Percentiles rank a stretch among this genome's conserved stretches.
These are phyloP conservation scores for Pogonocichla stellata DNA, from an alignment of 2,113 vertebrate genomes.

Conservation along the genomic window DNA sequence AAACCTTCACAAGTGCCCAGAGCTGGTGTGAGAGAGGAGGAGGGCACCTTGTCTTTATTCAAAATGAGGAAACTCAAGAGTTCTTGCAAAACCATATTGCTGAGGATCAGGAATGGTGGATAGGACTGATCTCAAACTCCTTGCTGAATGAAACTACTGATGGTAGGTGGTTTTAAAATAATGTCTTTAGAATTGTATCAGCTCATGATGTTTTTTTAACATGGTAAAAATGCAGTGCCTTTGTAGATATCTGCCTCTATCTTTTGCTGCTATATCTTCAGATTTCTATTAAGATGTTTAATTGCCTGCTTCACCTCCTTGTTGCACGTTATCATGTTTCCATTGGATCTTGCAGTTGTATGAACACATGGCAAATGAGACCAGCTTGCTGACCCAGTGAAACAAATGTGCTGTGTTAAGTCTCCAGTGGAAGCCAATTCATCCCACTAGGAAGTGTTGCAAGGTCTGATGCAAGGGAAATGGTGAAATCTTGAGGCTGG, in stretches of 20 bases:
- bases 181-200: background rate
- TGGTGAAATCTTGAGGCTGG: background rate
- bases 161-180: constrained; percentile 60
- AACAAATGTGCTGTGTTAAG: background rate
- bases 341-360: background rate
- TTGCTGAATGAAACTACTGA: constrained; percentile 59
- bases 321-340: background rate
- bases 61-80: constrained; percentile 83
- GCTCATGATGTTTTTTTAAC: background rate
- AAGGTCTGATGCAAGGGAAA: background rate
- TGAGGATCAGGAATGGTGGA: constrained; percentile 86
- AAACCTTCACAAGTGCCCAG: constrained; percentile 80
- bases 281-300: background rate
- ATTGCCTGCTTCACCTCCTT: background rate
- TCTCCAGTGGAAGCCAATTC: background rate
- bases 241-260: background rate
- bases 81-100: constrained; percentile 86
- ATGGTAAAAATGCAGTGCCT: background rate
- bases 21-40: constrained; percentile 89
- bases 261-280: background rate
- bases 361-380: background rate
- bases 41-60: constrained; percentile 88
- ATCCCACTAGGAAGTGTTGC: background rate
- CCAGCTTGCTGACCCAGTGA: background rate
- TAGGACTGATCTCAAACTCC: constrained; percentile 80